These are phyloP conservation scores for Aproaerema taeniolella DNA, from an alignment of 2,888 invertebrate genomes.

Conservation along the genomic window DNA sequence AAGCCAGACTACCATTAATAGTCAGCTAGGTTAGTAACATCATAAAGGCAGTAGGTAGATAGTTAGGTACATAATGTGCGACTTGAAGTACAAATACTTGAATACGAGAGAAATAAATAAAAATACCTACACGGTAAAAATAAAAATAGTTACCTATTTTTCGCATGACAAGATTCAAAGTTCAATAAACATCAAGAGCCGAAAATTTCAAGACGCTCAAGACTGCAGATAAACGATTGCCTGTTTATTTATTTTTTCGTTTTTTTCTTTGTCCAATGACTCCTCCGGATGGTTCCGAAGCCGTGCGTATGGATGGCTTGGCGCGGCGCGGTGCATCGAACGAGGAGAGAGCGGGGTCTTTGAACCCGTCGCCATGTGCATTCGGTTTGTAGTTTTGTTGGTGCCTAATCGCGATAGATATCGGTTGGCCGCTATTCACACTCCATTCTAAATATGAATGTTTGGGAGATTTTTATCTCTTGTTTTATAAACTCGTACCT, in stretches of 20 bases:
- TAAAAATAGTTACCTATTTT: too few species aligned
- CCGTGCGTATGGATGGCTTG: conserved; percentile 28
- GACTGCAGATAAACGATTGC: conserved; percentile 12
- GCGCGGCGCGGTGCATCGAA: conserved; percentile 70
- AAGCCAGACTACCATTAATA: too few species aligned
- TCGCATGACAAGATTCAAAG: neutral
- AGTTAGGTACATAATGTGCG: too few species aligned
- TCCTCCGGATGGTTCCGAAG: conserved; percentile 22
- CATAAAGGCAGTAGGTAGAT: too few species aligned
- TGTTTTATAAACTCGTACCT: too few species aligned
- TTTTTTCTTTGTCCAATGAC: conserved; percentile 10
- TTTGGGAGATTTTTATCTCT: too few species aligned
- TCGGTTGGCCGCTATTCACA: conserved; percentile 1
- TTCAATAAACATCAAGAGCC: conserved; percentile 6
- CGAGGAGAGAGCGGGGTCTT: conserved; percentile 71
- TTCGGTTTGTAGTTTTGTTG: conserved; percentile 46
- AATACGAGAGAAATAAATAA: too few species aligned
- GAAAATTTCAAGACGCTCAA: conserved; percentile 3
- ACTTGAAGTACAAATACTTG: too few species aligned
- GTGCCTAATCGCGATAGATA: conserved; percentile 33
- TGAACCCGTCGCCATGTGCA: conserved; percentile 62
- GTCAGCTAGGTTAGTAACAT: too few species aligned
- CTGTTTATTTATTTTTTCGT: conserved; percentile 8
- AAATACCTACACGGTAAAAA: too few species aligned
- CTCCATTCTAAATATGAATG: neutral